These are phyloP conservation scores for Conistra vaccinii DNA, from an alignment of 2,888 invertebrate genomes.

Conservation along the genomic window DNA sequence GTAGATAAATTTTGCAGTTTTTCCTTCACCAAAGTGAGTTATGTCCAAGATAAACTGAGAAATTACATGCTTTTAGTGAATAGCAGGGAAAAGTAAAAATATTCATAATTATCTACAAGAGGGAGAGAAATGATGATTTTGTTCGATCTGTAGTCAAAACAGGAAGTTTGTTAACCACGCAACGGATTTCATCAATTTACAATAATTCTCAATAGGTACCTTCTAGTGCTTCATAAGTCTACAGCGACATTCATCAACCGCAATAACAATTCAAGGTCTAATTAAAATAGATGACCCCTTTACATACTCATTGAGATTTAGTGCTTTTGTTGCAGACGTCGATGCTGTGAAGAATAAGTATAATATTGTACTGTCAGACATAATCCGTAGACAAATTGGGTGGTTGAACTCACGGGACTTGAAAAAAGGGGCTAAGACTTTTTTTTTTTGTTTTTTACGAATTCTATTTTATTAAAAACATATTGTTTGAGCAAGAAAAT, in stretches of 20 bases:
- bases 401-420: conserved; percentile 16
- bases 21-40: too few relatives aligned
- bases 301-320: conserved; percentile 86
- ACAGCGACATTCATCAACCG: conserved; percentile 61
- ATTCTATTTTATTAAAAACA: conserved; percentile 11
- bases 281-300: conserved; percentile 89
- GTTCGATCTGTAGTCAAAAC: too few relatives aligned
- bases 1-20: too few relatives aligned
- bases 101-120: too few relatives aligned
- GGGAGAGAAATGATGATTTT: background rate
- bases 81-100: too few relatives aligned
- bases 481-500: background rate
- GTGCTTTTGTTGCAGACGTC: conserved; percentile 57
- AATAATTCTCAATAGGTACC: too few relatives aligned
- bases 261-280: conserved; percentile 77
- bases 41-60: too few relatives aligned
- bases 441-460: background rate
- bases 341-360: conserved; percentile 43
- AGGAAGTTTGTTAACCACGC: too few relatives aligned
- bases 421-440: background rate
- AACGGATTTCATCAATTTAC: background rate
- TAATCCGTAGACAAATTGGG: conserved; percentile 34
- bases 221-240: conserved; percentile 46
- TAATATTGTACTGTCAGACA: conserved; percentile 42
- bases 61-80: too few relatives aligned